A percentile compares a stretch with the other conserved stretches of the same genome.
phyloP scores from a whole-genome alignment of 2,113 vertebrate species.

The Lophochroa leadbeateri region DNA sequence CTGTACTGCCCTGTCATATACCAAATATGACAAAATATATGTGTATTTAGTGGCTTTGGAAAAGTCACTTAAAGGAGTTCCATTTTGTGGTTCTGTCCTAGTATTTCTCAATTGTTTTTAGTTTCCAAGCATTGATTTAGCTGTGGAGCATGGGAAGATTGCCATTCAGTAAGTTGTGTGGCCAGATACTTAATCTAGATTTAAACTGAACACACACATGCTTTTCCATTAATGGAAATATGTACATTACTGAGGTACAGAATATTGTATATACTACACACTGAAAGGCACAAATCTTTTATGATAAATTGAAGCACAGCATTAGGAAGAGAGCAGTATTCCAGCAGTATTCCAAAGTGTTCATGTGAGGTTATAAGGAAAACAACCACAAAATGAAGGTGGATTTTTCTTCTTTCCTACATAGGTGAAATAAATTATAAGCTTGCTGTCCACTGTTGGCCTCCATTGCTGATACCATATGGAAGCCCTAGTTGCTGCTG shows the following conservation, averaged over 20 bases:
- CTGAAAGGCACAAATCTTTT: not conserved
- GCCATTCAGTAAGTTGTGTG: not conserved
- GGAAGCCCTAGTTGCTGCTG: not conserved
- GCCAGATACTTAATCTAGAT: not conserved
- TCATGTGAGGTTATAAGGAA: not conserved
- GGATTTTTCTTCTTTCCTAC: not conserved
- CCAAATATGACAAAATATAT: not conserved
- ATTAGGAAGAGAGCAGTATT: not conserved
- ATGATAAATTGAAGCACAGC: not conserved
- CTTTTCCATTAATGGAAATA: not conserved
- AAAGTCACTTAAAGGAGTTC: not conserved
- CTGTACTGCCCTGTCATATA: not conserved
- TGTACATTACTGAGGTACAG: not conserved
- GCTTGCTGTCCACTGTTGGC: not conserved
- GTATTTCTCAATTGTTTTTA: not conserved
- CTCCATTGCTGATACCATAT: not conserved
- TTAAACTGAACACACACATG: not conserved
- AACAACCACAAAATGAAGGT: not conserved
- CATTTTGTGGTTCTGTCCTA: not conserved
- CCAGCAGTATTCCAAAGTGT: not conserved
- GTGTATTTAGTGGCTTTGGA: not conserved
- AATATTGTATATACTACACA: not conserved
- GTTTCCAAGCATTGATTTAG: not conserved
- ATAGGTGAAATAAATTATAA: not conserved
- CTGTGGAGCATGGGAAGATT: not conserved